Conservation (phyloP, 2,888 invertebrate species). For the Iselma pallidipennis region DNA sequence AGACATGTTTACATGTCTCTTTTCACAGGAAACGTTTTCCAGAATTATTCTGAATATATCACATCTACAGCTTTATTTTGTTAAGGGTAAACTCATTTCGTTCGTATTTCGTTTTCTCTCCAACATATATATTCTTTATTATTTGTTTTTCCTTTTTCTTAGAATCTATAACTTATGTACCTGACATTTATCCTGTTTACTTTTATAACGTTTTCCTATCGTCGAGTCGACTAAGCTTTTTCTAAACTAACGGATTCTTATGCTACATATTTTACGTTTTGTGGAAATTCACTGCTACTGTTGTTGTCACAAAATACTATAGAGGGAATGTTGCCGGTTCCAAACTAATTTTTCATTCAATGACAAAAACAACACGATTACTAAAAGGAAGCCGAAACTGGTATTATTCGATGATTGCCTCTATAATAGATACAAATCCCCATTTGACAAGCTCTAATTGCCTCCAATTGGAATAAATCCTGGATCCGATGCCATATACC, state of each 20-base stretch:
- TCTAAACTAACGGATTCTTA: slow-evolving; percentile 7
- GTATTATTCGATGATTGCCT: neutral
- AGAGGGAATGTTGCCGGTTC: neutral
- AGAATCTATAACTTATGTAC: slow-evolving; percentile 25
- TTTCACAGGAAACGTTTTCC: slow-evolving; percentile 27
- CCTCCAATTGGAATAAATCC: neutral
- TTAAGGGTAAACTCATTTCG: neutral
- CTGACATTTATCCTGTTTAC: slow-evolving; percentile 23
- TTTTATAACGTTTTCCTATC: slow-evolving; percentile 17
- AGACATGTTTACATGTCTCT: slow-evolving; percentile 35
- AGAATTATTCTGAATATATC: slow-evolving; percentile 37
- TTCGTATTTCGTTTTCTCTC: slow-evolving; percentile 18
- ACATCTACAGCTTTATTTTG: slow-evolving; percentile 21
- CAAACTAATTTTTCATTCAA: too few relatives aligned
- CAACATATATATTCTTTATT: slow-evolving; percentile 12
- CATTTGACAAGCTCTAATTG: neutral
- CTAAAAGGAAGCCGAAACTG: neutral
- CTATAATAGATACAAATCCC: neutral
- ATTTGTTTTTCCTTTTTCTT: slow-evolving; percentile 4
- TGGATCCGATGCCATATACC: neutral
- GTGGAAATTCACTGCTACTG: slow-evolving; percentile 1
- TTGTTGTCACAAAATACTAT: neutral
- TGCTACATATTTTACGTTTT: slow-evolving; percentile 10
- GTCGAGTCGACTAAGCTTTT: slow-evolving; percentile 1
- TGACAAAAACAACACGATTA: neutral